These are phyloP conservation scores for Arenicola marina DNA, from an alignment of 2,888 invertebrate species.

Conservation along the genomic window DNA sequence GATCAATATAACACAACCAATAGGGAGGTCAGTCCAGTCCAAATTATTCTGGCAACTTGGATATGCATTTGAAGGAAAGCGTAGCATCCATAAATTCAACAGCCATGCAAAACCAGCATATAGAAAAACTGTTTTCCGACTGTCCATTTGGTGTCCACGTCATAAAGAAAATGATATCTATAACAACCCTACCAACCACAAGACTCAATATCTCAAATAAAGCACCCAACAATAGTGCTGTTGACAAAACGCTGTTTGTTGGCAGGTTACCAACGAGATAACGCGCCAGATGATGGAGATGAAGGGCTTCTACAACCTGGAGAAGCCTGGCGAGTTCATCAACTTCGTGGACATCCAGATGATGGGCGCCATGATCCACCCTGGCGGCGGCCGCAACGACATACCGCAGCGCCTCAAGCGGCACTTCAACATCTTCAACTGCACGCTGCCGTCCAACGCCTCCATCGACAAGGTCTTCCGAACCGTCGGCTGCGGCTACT, in stretches of 20 bases:
- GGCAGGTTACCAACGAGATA: constrained; percentile 72
- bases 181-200: too few species aligned
- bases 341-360: constrained; percentile 89
- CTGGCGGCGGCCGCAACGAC: constrained; percentile 84
- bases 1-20: too few species aligned
- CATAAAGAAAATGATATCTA: too few species aligned
- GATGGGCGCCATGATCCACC: constrained; percentile 92
- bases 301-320: constrained; percentile 96
- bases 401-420: constrained; percentile 90
- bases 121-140: too few species aligned
- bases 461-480: constrained; percentile 94
- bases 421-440: constrained; percentile 93
- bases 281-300: constrained; percentile 95
- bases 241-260: background rate
- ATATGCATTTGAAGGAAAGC: too few species aligned
- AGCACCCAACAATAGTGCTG: background rate
- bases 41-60: too few species aligned
- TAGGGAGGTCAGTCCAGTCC: too few species aligned
- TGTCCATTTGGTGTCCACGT: too few species aligned
- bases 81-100: too few species aligned
- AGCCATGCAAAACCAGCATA: too few species aligned
- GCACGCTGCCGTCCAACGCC: constrained; percentile 86
- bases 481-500: constrained; percentile 60
- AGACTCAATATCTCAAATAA: too few species aligned
- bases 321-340: constrained; percentile 96